A percentile compares a stretch with the other conserved stretches of the same genome.
These are phyloP conservation scores for Axis porcinus DNA, from an alignment of 2,113 vertebrate genomes.

Conservation along the genomic window DNA sequence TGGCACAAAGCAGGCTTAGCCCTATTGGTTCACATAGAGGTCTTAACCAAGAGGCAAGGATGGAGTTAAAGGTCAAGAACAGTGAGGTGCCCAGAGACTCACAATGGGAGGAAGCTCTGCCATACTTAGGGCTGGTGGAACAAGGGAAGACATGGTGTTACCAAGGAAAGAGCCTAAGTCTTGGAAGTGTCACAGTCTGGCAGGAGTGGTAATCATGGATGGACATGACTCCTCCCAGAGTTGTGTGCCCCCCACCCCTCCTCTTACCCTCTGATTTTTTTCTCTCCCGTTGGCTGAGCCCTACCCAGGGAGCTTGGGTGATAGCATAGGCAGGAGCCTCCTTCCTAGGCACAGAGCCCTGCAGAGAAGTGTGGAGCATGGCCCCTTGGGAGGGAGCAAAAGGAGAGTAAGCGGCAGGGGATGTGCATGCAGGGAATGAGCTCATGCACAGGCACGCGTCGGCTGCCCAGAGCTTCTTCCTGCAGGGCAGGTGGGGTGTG, in stretches of 20 bases:
- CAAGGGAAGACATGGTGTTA: neutral
- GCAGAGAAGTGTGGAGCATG: neutral
- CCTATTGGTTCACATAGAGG: neutral
- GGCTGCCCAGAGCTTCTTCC: neutral
- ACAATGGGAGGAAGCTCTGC: neutral
- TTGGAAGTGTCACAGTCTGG: neutral
- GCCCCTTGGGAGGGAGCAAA: neutral
- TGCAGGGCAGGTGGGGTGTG: neutral
- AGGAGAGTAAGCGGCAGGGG: neutral
- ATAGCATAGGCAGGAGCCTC: neutral
- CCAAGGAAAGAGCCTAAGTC: neutral
- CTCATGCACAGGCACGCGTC: accelerated
- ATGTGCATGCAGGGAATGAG: accelerated
- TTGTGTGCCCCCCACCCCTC: neutral
- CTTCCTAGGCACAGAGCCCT: neutral
- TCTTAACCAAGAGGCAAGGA: neutral
- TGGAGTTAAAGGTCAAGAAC: neutral
- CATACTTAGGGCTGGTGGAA: neutral
- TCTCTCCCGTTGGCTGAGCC: neutral
- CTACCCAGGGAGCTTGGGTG: neutral
- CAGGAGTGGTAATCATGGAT: neutral
- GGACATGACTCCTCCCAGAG: neutral
- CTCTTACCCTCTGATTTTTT: neutral
- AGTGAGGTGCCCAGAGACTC: neutral
- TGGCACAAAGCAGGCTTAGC: neutral